Conservation (phyloP, 2,797 vertebrate genomes). For the Acrossocheilus fasciatus region DNA sequence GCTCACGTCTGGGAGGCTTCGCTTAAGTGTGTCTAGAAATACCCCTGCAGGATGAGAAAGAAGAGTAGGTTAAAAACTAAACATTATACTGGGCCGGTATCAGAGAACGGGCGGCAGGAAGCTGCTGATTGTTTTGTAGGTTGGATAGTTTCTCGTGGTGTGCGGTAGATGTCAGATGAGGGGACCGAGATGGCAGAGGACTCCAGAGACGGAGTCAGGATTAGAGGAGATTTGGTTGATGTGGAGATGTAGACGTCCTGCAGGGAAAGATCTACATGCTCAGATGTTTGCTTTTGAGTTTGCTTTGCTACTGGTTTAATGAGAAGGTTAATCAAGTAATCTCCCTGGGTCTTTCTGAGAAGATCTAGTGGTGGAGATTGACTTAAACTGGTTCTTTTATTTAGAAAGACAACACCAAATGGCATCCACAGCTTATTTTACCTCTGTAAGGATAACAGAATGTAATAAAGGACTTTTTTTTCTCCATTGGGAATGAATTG, state of each 20-base stretch:
- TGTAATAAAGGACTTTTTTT: background rate
- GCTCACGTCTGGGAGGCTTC: slow-evolving; percentile 23
- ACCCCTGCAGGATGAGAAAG: slow-evolving; percentile 30
- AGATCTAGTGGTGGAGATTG: background rate
- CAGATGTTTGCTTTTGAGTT: background rate
- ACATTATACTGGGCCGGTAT: slow-evolving; percentile 28
- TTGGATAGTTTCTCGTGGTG: slow-evolving; percentile 12
- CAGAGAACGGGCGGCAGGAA: slow-evolving; percentile 35
- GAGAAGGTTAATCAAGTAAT: slow-evolving; percentile 11
- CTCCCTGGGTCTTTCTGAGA: slow-evolving; percentile 2
- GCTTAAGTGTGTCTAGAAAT: slow-evolving; percentile 42
- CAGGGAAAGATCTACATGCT: slow-evolving; percentile 3
- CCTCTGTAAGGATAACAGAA: background rate
- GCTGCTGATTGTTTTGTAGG: slow-evolving; percentile 49
- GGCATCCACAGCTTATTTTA: background rate
- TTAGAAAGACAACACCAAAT: slow-evolving; percentile 18
- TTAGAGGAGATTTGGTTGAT: slow-evolving; percentile 36
- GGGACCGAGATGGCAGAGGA: slow-evolving; percentile 9
- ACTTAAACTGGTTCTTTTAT: background rate
- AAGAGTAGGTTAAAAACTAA: slow-evolving; percentile 50
- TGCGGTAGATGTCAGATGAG: slow-evolving; percentile 3
- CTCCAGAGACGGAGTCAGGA: slow-evolving; percentile 27
- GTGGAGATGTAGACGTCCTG: slow-evolving; percentile 31
- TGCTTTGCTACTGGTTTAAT: slow-evolving; percentile 14
- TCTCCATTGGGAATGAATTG: background rate